Base-by-base conservation (phyloP, 2,113 vertebrate genomes). In the Hydropotes inermis region DNA sequence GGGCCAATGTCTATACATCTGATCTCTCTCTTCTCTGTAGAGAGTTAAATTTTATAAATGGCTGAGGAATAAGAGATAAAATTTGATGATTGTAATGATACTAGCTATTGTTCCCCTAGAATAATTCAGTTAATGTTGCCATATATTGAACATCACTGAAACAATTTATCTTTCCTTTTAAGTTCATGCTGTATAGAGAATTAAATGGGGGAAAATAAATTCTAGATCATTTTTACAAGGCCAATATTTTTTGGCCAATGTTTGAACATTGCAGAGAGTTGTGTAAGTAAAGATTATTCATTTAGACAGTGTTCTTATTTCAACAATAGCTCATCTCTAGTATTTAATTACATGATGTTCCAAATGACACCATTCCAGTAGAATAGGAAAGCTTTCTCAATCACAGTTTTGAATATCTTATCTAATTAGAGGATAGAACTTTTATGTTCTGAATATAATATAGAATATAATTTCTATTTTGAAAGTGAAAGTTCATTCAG, bases 301-400 rank as follows among this genome's bases (percentile, higher is more conserved):
- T 96, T 98, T 98, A 97, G 61, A 82, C 96, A 98, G 52, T 95
- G 70, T 97, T 92, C 92, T 98, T 12, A 0, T 98, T 96, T 97
- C 67, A 97, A 94, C 47, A 97, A 94, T 94, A 93, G 47, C 21
- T 95, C 91, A 93, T 95, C 98, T 97, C 96, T 97, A 76, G 23
- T 98, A 98, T 98, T 98, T 99, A 98, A 98, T 98, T 98, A 97
- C 97, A 95, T 70, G 95, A 98, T 98, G 92, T 98, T 98, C 55
- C 97, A 97, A 98, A 98, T 97, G 92, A 98, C 98, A 98, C 52
- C 93, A 95, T 95, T 97, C 89, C 85, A 97, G 78, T 50, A 97
- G 94, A 98, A 84, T 47, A 95, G 21, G 43, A 96, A 97, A 95
- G 4, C 57, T 90, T 97, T 97, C 81, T 17, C 39, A 50, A 81